Evolutionary conservation across 2,888 invertebrate species (phyloP), one percentile per base, ranked within the genome.

Genomic region (Hemaris fuciformis): DNA sequence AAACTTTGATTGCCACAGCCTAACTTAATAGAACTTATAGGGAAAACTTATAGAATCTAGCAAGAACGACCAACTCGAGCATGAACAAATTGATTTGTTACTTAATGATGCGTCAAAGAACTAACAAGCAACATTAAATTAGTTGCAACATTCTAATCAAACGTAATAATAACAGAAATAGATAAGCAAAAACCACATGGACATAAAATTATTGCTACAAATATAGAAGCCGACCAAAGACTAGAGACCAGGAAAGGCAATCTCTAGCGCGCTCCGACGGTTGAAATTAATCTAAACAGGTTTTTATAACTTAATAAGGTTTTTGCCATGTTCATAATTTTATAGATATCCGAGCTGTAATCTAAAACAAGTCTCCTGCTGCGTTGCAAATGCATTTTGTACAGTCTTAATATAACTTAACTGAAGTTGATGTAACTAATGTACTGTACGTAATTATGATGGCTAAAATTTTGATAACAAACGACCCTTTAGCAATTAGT

Each of bases 261-360:
- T 31, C 8, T 18, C 53, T 31, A 53, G 18, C 31, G 31, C 27
- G 53, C 18, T 53, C 23, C 18, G 31, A 53, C 27, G 10, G 27
- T 27, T 53, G 53, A 53, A 53, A 53, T 53, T 15, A 53, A 53
- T 53, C 31, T 53, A 45, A 45, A 57, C 57, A 15, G 57, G 61
- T 57, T 61, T 31, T 15, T 45, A 27, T 57, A 34, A 15, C 57
- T 43, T 61, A 15, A 31, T 61, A 53, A 56, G 42, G 34, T 59
- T 59, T 45, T 59, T 53, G 48, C 60, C 53, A 43, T 56, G 56
- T 43, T 56, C 41, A 34, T 61, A 43, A 61, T 61, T 57, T 57
- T 43, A 61, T 18, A 34, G 61, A 56, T 43, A 43, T 34, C 43
- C 56, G 23, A 61, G 57, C 43, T 23, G 27, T 53, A 42, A 56